These are phyloP conservation scores for Sander lucioperca DNA, from an alignment of 2,113 vertebrate species.

Conservation along the genomic window DNA sequence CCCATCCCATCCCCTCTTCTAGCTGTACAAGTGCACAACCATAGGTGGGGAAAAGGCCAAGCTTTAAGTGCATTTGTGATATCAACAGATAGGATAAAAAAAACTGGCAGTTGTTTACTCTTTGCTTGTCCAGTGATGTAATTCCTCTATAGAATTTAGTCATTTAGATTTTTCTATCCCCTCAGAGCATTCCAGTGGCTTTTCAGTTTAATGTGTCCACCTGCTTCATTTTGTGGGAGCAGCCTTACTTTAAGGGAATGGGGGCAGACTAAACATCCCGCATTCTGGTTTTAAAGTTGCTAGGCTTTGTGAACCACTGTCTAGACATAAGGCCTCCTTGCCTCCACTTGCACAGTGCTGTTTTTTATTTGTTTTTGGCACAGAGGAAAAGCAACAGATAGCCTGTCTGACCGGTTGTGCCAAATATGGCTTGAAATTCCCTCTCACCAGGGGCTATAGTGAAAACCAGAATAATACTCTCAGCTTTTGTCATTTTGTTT, in stretches of 20 bases:
- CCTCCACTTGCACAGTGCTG: constrained; percentile 22
- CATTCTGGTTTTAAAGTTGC: constrained; percentile 47
- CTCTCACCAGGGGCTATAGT: constrained; percentile 32
- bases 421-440: constrained; percentile 54
- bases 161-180: constrained; percentile 29
- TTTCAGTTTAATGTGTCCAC: constrained; percentile 60
- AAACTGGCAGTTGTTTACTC: constrained; percentile 64
- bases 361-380: constrained; percentile 6
- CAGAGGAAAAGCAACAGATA: constrained; percentile 48
- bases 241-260: constrained; percentile 50
- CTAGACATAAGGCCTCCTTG: constrained; percentile 20
- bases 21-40: constrained; percentile 59
- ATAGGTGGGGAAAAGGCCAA: constrained; percentile 37
- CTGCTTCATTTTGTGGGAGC: constrained; percentile 59
- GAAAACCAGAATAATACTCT: constrained; percentile 42
- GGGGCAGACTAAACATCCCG: constrained; percentile 61
- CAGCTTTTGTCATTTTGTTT: constrained; percentile 31
- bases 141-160: constrained; percentile 25
- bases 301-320: constrained; percentile 35
- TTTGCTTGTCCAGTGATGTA: constrained; percentile 45
- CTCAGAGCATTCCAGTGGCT: constrained; percentile 60
- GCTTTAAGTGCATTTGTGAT: constrained; percentile 31
- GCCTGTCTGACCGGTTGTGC: constrained; percentile 65
- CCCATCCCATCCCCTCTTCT: constrained; percentile 16
- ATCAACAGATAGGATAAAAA: constrained; percentile 43